These are phyloP conservation scores for Camponotus pennsylvanicus DNA, from an alignment of 1,140 invertebrate species.

Conservation along the genomic window DNA sequence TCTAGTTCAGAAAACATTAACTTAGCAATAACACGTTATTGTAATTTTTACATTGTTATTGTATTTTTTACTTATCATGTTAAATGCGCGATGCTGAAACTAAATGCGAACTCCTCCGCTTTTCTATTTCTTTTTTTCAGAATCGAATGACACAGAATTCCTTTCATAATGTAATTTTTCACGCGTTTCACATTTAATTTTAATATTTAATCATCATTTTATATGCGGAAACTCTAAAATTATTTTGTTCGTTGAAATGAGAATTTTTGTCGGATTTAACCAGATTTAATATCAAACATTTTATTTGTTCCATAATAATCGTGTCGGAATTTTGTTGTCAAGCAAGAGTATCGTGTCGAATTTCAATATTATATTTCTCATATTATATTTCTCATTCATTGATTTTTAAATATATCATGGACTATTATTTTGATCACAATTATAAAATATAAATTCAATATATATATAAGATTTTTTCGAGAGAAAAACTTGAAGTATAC, in stretches of 20 bases:
- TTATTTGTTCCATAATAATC: background rate
- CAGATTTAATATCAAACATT: no score
- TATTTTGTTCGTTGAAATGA: no score
- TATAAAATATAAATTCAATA: background rate
- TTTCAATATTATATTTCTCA: no score
- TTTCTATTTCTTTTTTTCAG: no score
- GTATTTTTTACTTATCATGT: background rate
- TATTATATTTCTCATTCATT: no score
- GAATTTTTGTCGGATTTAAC: no score
- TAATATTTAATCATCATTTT: background rate
- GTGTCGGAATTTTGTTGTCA: background rate
- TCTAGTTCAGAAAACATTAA: background rate
- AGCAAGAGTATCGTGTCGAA: no score
- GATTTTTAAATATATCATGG: no score
- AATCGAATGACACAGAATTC: no score
- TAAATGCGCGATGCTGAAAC: no score
- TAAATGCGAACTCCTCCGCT: no score
- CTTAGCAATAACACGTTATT: background rate
- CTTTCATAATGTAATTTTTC: no score
- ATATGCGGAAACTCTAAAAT: background rate
- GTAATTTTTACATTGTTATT: background rate
- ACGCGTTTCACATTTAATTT: background rate
- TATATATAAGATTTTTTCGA: background rate
- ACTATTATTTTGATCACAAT: background rate
- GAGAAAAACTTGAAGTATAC: background rate